Conservation (phyloP, 2,888 invertebrate species). For the Lithophane semibrunnea region DNA sequence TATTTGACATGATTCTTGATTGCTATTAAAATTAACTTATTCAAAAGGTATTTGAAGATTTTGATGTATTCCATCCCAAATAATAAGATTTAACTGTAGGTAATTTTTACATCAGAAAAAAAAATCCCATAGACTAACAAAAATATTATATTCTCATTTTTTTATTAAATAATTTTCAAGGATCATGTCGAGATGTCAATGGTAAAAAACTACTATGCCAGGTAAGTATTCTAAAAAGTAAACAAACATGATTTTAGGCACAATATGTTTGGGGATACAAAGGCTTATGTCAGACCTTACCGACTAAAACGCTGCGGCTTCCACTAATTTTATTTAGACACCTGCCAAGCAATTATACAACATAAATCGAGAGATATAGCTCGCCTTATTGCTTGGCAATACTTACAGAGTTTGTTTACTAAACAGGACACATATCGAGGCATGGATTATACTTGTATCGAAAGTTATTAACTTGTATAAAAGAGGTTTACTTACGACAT, state of each 20-base stretch:
- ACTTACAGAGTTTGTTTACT: conserved; percentile 16
- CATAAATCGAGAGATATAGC: not conserved
- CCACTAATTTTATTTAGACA: not conserved
- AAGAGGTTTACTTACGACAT: conserved; percentile 89
- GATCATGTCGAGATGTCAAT: conserved; percentile 54
- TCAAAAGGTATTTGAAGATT: not conserved
- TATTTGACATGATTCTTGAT: conserved; percentile 50
- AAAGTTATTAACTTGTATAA: not conserved
- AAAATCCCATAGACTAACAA: not conserved
- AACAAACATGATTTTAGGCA: conserved; percentile 18
- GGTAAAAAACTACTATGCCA: conserved; percentile 39
- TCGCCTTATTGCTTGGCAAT: conserved; percentile 6
- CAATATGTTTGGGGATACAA: not conserved
- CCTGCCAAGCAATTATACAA: not conserved
- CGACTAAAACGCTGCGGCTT: not conserved
- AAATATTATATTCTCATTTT: not conserved
- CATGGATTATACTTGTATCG: conserved; percentile 2
- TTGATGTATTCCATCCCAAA: not conserved
- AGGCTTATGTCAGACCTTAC: not conserved
- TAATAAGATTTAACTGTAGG: not conserved
- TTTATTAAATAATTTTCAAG: conserved; percentile 41
- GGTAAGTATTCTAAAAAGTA: conserved; percentile 27
- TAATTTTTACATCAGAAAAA: not conserved
- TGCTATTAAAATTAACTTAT: not conserved
- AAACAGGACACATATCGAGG: conserved; percentile 25